Evolutionary conservation across 2,888 invertebrate genomes (phyloP), one percentile per base, ranked within the genome.

Genomic region (Urechis unicinctus): DNA sequence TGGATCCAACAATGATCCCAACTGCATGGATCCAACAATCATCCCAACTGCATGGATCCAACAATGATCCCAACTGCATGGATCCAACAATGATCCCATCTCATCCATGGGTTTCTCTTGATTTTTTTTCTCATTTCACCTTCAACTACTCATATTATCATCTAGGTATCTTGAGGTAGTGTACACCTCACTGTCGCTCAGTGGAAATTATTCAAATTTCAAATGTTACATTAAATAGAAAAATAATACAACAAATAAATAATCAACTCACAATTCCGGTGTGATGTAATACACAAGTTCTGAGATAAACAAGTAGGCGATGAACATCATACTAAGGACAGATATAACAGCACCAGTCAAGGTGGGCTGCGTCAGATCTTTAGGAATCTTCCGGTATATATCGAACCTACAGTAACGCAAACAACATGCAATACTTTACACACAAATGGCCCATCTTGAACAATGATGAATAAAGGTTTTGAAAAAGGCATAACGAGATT

Each of bases 331-430:
- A 62, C 82, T 82, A 61, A 71, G 65, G 21, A 83, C 69, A 9
- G 82, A 83, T 46, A 83, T 81, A 30, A 79, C 65, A 26, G 82
- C 82, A 36, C 83, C 83, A 13, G 82, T 79, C 1, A 79, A 61
- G 1, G 83, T 83, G 0, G 83, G 83, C 67, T 83, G 83, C 0
- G 83, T 83, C 56, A 83, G 72, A 68, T 84, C 83, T 66, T 83
- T 82, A 0, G 82, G 83, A 21, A 83, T 78, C 67, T 84, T 83
- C n/a, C 83, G 78, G 65, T 83, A 83, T 49, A 83, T 80, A 63
- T 83, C 83, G 59, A 83, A 79, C 66, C 83, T 83, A 68, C 24
- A 74, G 65, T 50, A 50, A 42, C 42, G 36, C 9, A 13, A 17
- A 13, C 9, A 36, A 36, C 36, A n/a, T n/a, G n/a, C n/a, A n/a